Percentiles rank a stretch among this genome's conserved stretches.
phyloP scores from a whole-genome alignment of 2,888 invertebrate genomes.

The Drosophila anomalata region DNA sequence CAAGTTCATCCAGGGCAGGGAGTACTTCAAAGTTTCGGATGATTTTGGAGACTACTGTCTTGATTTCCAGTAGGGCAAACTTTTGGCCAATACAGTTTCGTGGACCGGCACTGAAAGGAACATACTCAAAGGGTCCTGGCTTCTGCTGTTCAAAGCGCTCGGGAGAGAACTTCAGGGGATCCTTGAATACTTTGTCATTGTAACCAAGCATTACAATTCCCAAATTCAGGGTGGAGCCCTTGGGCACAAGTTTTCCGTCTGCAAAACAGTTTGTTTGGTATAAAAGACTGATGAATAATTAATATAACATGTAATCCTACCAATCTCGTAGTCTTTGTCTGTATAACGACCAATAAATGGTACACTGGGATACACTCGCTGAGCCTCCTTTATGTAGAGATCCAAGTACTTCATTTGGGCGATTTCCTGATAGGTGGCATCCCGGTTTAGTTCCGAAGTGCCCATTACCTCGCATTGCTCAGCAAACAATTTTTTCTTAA shows the following conservation, averaged over 20 bases:
- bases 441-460: constrained; percentile 77
- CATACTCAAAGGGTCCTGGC: constrained; percentile 84
- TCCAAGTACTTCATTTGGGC: constrained; percentile 78
- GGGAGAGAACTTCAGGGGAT: constrained; percentile 82
- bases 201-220: constrained; percentile 70
- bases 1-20: constrained; percentile 75
- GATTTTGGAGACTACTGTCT: constrained; percentile 85
- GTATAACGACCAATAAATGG: constrained; percentile 71
- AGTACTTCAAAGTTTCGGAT: constrained; percentile 84
- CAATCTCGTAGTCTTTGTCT: constrained; percentile 57
- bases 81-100: constrained; percentile 85
- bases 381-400: constrained; percentile 73
- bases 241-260: constrained; percentile 74
- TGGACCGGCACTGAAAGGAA: constrained; percentile 88
- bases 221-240: constrained; percentile 64
- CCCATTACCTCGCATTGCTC: constrained; percentile 85
- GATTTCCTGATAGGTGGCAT: constrained; percentile 64
- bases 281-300: accelerated
- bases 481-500: constrained; percentile 83
- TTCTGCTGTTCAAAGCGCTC: constrained; percentile 81
- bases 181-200: constrained; percentile 68
- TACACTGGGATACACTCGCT: constrained; percentile 78
- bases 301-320: constrained; percentile 48
- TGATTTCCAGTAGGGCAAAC: constrained; percentile 85
- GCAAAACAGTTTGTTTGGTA: background rate